Evolutionary conservation across 2,797 vertebrate genomes (phyloP).

Genomic region (Bradypodion pumilum): DNA sequence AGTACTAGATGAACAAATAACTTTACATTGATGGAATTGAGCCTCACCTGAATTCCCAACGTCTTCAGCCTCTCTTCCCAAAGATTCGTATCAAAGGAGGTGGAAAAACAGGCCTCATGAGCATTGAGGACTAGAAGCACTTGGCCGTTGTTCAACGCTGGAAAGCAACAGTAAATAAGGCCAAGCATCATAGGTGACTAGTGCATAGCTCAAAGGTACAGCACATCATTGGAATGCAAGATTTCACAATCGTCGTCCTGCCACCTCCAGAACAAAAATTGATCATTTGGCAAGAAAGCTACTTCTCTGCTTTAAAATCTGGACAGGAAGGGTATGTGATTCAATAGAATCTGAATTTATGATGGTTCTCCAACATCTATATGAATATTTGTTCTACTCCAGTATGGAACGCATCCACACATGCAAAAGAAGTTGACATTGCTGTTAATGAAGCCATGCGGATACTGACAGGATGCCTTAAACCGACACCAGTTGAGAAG

Average conservation of each 20-base stretch:
- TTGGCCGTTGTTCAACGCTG: conserved; percentile 70
- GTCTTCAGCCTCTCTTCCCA: conserved; percentile 68
- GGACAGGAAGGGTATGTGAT: neutral
- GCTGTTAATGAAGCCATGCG: too few species aligned
- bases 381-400: too few species aligned
- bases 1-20: neutral
- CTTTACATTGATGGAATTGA: too few species aligned
- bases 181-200: neutral
- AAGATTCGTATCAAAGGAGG: conserved; percentile 64
- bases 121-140: conserved; percentile 72
- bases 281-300: neutral
- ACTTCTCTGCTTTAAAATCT: neutral
- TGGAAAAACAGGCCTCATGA: conserved; percentile 59
- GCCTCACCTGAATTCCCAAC: conserved; percentile 75
- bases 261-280: neutral
- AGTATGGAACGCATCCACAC: too few species aligned
- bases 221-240: neutral
- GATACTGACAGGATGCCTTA: too few species aligned
- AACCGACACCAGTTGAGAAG: too few species aligned
- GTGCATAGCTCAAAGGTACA: neutral
- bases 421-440: too few species aligned
- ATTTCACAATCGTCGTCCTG: neutral
- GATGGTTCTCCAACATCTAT: too few species aligned
- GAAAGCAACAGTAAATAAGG: conserved; percentile 32
- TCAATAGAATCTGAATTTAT: too few species aligned